A percentile compares a stretch with the other conserved stretches of the same genome.
phyloP scores from a whole-genome alignment of 2,113 vertebrate species.

The Jaculus jaculus region DNA sequence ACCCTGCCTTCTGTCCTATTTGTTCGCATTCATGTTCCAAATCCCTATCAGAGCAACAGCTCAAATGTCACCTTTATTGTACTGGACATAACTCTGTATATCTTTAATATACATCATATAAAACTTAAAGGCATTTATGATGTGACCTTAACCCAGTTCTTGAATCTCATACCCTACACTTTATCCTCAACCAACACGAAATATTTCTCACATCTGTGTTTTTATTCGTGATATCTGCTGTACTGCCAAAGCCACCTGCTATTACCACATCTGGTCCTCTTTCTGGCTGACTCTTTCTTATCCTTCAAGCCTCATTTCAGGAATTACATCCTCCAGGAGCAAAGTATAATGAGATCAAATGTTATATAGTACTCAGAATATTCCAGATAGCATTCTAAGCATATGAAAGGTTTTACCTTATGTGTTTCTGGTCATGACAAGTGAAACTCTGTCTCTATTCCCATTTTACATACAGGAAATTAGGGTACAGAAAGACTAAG shows the following conservation, averaged over 20 bases:
- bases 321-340: not conserved
- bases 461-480: not conserved
- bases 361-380: not conserved
- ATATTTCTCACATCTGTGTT: not conserved
- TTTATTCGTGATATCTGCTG: not conserved
- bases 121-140: not conserved
- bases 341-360: slow-evolving; percentile 18
- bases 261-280: not conserved
- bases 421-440: not conserved
- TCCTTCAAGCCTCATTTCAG: slow-evolving; percentile 30
- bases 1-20: not conserved
- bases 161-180: not conserved
- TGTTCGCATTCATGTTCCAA: not conserved
- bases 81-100: not conserved
- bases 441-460: not conserved
- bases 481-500: not conserved
- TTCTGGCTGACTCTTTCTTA: not conserved
- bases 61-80: not conserved
- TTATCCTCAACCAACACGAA: not conserved
- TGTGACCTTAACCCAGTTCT: not conserved
- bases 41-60: not conserved
- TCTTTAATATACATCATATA: not conserved
- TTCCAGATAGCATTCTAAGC: not conserved
- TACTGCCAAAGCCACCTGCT: slow-evolving; percentile 14
- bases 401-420: not conserved